Base-by-base conservation (phyloP, 2,888 invertebrate genomes). In the Leptarthrus brevirostris region DNA sequence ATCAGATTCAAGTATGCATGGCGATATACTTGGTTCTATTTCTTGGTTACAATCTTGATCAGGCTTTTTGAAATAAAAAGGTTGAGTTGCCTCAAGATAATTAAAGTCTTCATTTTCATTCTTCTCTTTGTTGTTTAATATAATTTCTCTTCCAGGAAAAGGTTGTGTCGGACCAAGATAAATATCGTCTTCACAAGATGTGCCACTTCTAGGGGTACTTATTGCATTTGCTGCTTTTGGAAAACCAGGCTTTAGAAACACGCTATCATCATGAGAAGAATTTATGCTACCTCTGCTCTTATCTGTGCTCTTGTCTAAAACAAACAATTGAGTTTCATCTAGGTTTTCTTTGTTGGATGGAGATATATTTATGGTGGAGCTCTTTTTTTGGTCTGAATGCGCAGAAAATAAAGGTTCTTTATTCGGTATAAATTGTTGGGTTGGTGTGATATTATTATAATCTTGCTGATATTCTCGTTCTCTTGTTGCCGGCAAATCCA, bases 261-360 rank as follows among this genome's bases (percentile, higher is more conserved):
- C 6, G 16, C 2, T n/a, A 18, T 44, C 22, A 22, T 36, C 14
- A 12, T 40, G 1, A 18, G 36, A 8, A 12, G 36, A 36, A n/a
- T 47, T 16, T 5, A 47, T 5, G 12, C 16, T 34, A 0, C 3
- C 30, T 49, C 8, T 4, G 2, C 30, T 69, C 1, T 4, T 30
- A 47, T 49, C 30, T 34, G 2, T 14, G 6, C n/a, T 52, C 6
- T 52, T n/a, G 2, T n/a, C n/a, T 4, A 34, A 14, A 26, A 24
- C 14, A 58, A 74, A 74, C 10, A 44, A 3, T 44, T 72, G 66
- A 22, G 72, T 74, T 30, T 34, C 34, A n/a, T 69, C 72, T 8
- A 72, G 53, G 26, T 24, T 10, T 8, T 40, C 16, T 14, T 66
- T 66, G 18, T 47, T 49, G 10, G 47, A 66, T 8, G 53, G 53